Evolutionary conservation across 2,113 vertebrate species (phyloP).

Genomic region (Oostethus manadensis): DNA sequence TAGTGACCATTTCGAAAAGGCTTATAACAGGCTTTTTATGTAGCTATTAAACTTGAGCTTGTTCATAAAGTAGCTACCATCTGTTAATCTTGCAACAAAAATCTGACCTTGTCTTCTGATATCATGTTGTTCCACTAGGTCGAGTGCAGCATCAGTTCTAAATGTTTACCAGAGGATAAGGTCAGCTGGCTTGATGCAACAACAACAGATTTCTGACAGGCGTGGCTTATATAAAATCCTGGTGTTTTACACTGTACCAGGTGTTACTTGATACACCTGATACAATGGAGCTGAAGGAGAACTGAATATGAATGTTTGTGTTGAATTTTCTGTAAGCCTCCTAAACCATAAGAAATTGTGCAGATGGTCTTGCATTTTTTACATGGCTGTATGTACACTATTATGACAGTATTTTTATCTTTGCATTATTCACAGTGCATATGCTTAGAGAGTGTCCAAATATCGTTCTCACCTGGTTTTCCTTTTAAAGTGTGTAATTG

Average conservation of each 20-base stretch:
- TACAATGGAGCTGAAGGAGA: slow-evolving; percentile 5
- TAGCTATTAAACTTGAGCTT: not conserved
- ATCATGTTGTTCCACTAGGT: slow-evolving; percentile 22
- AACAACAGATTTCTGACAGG: slow-evolving; percentile 37
- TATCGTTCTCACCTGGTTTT: not conserved
- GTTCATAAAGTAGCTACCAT: slow-evolving; percentile 3
- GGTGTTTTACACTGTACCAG: slow-evolving; percentile 35
- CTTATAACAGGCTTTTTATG: too few relatives aligned
- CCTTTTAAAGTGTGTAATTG: slow-evolving; percentile 9
- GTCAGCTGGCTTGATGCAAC: slow-evolving; percentile 15
- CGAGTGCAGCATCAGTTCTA: slow-evolving; percentile 17
- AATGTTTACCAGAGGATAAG: slow-evolving; percentile 19
- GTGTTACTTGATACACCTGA: too few relatives aligned
- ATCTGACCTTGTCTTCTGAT: slow-evolving; percentile 16
- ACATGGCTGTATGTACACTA: not conserved
- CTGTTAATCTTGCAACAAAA: slow-evolving; percentile 11
- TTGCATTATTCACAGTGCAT: not conserved
- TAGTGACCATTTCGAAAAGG: not conserved
- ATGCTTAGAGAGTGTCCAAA: not conserved
- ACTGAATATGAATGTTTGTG: slow-evolving; percentile 34
- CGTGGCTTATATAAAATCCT: slow-evolving; percentile 27
- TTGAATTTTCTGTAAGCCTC: slow-evolving; percentile 23
- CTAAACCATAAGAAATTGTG: slow-evolving; percentile 11
- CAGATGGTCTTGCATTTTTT: slow-evolving; percentile 8
- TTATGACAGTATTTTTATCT: not conserved